A percentile compares a stretch with the other conserved stretches of the same genome.
Conservation (phyloP, 2,113 vertebrate species). For the Dissostichus mawsoni region DNA sequence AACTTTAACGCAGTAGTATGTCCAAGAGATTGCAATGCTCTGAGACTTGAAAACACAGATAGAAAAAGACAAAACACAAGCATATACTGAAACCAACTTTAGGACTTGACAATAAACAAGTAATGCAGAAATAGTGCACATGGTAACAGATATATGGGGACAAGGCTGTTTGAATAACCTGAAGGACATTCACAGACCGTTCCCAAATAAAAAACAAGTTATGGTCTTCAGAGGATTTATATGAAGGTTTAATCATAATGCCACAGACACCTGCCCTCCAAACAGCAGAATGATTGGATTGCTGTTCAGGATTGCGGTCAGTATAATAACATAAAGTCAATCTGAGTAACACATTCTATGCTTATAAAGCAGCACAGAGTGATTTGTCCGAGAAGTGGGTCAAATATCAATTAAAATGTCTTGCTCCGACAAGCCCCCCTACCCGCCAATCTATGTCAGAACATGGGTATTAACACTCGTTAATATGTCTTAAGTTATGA, state of each 20-base stretch:
- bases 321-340: constrained; percentile 47
- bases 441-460: constrained; percentile 44
- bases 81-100: neutral
- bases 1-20: neutral
- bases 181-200: neutral
- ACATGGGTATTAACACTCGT: constrained; percentile 49
- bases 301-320: constrained; percentile 3
- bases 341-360: constrained; percentile 24
- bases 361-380: constrained; percentile 2
- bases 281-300: constrained; percentile 64
- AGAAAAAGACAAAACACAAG: neutral
- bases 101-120: neutral
- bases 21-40: neutral
- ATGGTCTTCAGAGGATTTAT: constrained; percentile 72
- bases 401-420: constrained; percentile 57
- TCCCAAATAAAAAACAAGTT: constrained; percentile 55
- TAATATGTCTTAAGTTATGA: constrained; percentile 58
- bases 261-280: constrained; percentile 32
- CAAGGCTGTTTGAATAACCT: neutral
- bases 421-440: constrained; percentile 5
- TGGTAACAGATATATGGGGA: neutral
- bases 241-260: constrained; percentile 48
- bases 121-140: neutral
- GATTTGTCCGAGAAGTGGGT: constrained; percentile 35
- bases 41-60: neutral